Percentiles rank a stretch among this genome's conserved stretches.
These are phyloP conservation scores for Eupsilia transversa DNA, from an alignment of 2,888 invertebrate species.

Conservation along the genomic window DNA sequence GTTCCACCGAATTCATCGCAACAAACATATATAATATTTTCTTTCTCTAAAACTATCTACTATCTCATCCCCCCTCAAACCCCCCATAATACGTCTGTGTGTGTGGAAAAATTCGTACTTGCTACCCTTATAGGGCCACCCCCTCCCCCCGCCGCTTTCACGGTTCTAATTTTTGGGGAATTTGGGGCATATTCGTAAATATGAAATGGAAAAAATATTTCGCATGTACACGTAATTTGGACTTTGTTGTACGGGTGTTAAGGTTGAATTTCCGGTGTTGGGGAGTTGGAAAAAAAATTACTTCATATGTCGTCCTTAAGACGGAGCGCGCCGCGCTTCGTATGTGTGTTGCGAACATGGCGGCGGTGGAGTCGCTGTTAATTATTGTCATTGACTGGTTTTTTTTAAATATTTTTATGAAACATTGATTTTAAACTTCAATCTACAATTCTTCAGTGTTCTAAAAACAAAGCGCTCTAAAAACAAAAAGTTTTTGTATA, in stretches of 20 bases:
- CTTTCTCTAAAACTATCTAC: conserved; percentile 89
- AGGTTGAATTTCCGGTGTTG: conserved; percentile 74
- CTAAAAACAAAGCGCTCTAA: neutral
- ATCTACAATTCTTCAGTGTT: neutral
- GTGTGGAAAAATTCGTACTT: conserved; percentile 79
- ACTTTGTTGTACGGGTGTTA: conserved; percentile 71
- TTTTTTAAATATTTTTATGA: neutral
- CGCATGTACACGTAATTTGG: conserved; percentile 76
- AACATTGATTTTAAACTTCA: neutral
- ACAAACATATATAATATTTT: conserved; percentile 82
- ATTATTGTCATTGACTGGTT: conserved; percentile 39
- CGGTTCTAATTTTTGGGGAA: conserved; percentile 91
- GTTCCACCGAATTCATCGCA: conserved; percentile 72
- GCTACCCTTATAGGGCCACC: conserved; percentile 75
- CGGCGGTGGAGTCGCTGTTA: conserved; percentile 73
- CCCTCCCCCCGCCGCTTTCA: conserved; percentile 86
- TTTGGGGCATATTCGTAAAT: conserved; percentile 91
- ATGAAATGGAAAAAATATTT: conserved; percentile 91
- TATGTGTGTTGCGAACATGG: conserved; percentile 86
- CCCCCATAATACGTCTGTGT: conserved; percentile 67
- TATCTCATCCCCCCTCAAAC: conserved; percentile 75
- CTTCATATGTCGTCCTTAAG: conserved; percentile 91
- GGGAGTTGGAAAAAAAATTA: conserved; percentile 89
- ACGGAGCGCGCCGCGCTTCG: conserved; percentile 89
- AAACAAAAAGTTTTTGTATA: neutral